phyloP scores from a whole-genome alignment of 2,888 invertebrate species.

The Macrosiphum euphorbiae region DNA sequence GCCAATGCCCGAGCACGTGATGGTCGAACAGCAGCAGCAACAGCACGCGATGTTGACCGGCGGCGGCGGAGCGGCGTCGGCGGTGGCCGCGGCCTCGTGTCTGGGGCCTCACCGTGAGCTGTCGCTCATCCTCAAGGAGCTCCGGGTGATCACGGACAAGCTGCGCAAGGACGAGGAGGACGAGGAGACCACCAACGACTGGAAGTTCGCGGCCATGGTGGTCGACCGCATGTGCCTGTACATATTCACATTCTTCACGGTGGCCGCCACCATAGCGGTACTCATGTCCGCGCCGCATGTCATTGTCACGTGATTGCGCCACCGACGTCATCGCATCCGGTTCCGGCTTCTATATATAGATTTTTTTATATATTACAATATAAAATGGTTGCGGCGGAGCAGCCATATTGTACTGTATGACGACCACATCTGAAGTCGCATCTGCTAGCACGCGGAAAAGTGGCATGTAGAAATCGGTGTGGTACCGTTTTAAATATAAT shows the following conservation, averaged over 20 bases:
- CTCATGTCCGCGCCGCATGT: constrained; percentile 96
- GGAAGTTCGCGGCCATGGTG: constrained; percentile 99
- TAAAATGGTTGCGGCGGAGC: background rate
- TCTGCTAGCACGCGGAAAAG: background rate
- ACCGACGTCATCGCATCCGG: background rate
- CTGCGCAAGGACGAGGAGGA: constrained; percentile 95
- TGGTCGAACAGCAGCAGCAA: constrained; percentile 59
- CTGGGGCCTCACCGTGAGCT: constrained; percentile 94
- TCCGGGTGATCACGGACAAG: constrained; percentile 92
- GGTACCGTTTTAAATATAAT: background rate
- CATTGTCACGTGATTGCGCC: constrained; percentile 81
- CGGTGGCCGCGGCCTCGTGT: constrained; percentile 82
- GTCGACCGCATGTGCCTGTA: constrained; percentile 99
- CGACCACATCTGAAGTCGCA: background rate
- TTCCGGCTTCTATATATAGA: background rate
- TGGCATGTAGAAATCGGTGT: background rate
- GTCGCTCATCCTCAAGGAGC: constrained; percentile 94
- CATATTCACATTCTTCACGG: constrained; percentile 98
- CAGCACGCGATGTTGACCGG: constrained; percentile 69
- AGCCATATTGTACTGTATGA: background rate
- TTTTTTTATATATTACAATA: background rate
- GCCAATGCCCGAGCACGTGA: constrained; percentile 70
- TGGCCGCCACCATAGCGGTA: constrained; percentile 96
- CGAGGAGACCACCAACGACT: constrained; percentile 95
- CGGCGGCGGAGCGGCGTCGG: constrained; percentile 74